Percentiles rank a stretch among this genome's conserved stretches.
Evolutionary conservation across 2,113 vertebrate genomes (phyloP).

Genomic region (Cairina moschata): DNA sequence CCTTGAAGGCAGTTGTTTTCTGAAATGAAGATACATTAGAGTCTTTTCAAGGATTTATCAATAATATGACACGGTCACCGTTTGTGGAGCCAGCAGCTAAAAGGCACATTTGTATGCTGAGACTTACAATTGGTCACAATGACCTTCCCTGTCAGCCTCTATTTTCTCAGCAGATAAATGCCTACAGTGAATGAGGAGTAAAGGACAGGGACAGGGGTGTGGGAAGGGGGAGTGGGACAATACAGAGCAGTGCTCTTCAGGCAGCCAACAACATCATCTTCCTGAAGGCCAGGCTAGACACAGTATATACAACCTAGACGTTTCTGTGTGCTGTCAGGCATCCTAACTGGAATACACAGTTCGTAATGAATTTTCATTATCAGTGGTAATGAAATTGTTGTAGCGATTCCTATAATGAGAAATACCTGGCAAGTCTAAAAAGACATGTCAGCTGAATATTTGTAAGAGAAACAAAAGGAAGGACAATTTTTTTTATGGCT

Average conservation of each 20-base stretch:
- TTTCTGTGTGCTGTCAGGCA: background rate
- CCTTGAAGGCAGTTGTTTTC: conserved; percentile 80
- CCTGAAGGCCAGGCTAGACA: too few relatives aligned
- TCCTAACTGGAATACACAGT: background rate
- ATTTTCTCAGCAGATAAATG: conserved; percentile 75
- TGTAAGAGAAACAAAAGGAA: background rate
- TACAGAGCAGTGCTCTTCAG: background rate
- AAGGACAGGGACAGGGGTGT: conserved; percentile 33
- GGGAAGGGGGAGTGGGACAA: background rate
- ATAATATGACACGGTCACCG: conserved; percentile 65
- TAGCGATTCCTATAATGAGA: background rate
- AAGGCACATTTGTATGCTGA: conserved; percentile 77
- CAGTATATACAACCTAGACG: too few relatives aligned
- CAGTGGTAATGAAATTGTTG: background rate
- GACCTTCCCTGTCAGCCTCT: conserved; percentile 81
- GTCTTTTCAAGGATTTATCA: conserved; percentile 81
- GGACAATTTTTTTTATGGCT: background rate
- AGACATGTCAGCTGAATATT: background rate
- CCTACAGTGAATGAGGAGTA: conserved; percentile 59
- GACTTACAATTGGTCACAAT: conserved; percentile 61
- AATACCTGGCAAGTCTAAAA: background rate
- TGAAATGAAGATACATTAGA: conserved; percentile 83
- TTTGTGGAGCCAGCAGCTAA: conserved; percentile 72
- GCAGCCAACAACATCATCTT: background rate
- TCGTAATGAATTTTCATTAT: background rate